Conservation (phyloP, 2,113 vertebrate species). For the Chitala chitala region DNA sequence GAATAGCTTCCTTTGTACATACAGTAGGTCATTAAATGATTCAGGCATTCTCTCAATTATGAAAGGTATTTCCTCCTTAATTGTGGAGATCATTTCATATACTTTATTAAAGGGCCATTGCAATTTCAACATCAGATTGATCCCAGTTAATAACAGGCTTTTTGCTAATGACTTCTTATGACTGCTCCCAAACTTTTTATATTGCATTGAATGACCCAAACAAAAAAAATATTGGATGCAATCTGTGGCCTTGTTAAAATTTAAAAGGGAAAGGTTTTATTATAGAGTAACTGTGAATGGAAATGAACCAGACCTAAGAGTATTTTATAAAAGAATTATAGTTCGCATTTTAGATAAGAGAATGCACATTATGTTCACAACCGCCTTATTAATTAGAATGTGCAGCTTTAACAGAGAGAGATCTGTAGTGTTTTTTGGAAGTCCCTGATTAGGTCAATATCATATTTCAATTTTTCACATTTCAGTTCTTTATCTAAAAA, state of each 20-base stretch:
- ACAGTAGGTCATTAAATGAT: slow-evolving; percentile 18
- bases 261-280: slow-evolving; percentile 15
- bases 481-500: slow-evolving; percentile 16
- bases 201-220: background rate
- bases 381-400: slow-evolving; percentile 28
- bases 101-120: slow-evolving; percentile 24
- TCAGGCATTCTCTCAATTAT: slow-evolving; percentile 13
- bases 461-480: slow-evolving; percentile 6
- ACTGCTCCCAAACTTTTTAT: slow-evolving; percentile 23
- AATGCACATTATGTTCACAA: slow-evolving; percentile 31
- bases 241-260: slow-evolving; percentile 29
- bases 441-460: slow-evolving; percentile 23
- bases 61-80: slow-evolving; percentile 26
- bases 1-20: background rate
- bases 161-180: slow-evolving; percentile 25
- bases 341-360: slow-evolving; percentile 15
- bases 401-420: slow-evolving; percentile 21
- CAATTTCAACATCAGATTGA: slow-evolving; percentile 29
- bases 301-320: slow-evolving; percentile 23
- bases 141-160: slow-evolving; percentile 32
- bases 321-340: slow-evolving; percentile 33
- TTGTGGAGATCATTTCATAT: slow-evolving; percentile 25
- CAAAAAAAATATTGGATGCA: background rate
- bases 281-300: slow-evolving; percentile 13
- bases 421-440: slow-evolving; percentile 5